A percentile compares a stretch with the other conserved stretches of the same genome.
These are phyloP conservation scores for Daptonema setosum DNA, from an alignment of 2,888 invertebrate genomes.

Conservation along the genomic window DNA sequence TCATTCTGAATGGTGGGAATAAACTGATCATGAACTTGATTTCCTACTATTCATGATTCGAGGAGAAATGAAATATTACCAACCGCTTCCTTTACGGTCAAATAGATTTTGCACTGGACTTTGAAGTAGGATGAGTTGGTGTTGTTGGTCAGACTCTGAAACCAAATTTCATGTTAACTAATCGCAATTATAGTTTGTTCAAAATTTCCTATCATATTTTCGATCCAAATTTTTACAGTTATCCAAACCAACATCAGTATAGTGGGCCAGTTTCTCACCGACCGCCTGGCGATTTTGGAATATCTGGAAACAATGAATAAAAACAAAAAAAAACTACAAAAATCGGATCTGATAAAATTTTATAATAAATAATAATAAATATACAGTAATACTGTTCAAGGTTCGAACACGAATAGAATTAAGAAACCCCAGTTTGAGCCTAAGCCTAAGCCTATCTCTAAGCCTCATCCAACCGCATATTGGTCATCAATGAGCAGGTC, in stretches of 20 bases:
- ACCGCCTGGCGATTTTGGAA: neutral
- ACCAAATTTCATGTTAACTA: neutral
- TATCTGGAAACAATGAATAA: neutral
- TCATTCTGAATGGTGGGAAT: too few relatives aligned
- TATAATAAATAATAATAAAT: too few relatives aligned
- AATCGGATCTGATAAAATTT: neutral
- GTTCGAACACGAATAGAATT: too few relatives aligned
- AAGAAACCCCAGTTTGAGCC: too few relatives aligned
- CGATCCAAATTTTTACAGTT: neutral
- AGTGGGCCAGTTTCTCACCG: neutral
- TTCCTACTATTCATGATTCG: too few relatives aligned
- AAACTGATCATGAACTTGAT: too few relatives aligned
- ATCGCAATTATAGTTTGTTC: neutral
- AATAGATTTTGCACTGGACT: neutral
- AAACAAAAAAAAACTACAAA: neutral
- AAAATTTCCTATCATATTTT: neutral
- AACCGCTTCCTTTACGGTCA: too few relatives aligned
- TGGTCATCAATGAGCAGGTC: too few relatives aligned
- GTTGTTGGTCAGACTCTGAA: neutral
- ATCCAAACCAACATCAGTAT: neutral
- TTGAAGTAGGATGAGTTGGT: neutral
- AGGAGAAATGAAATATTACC: too few relatives aligned
- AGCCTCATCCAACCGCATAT: too few relatives aligned
- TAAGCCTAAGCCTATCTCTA: too few relatives aligned
- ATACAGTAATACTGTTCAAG: too few relatives aligned